Conservation (phyloP, 2,797 vertebrate species). For the Aphelocoma californica region DNA sequence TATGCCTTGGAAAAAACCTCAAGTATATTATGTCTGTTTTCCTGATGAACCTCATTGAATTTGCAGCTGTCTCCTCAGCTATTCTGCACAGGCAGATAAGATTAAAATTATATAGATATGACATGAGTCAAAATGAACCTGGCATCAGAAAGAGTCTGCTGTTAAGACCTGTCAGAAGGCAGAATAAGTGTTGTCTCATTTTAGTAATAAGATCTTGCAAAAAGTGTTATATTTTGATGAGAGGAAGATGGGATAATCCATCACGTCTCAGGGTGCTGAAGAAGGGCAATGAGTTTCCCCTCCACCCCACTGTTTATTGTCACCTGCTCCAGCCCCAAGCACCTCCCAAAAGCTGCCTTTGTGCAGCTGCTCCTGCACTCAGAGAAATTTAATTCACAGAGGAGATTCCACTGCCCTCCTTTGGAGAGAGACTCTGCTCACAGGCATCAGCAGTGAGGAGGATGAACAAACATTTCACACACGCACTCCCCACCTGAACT, state of each 20-base stretch:
- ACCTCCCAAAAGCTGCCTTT: neutral
- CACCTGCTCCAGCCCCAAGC: neutral
- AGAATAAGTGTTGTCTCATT: neutral
- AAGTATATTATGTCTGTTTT: neutral
- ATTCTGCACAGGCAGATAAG: neutral
- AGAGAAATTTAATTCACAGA: neutral
- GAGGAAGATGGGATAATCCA: conserved; percentile 13
- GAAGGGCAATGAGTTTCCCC: neutral
- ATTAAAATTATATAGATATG: neutral
- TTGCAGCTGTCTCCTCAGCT: neutral
- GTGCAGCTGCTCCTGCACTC: neutral
- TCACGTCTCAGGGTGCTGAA: conserved; percentile 12
- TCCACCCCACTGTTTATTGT: neutral
- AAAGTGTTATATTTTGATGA: neutral
- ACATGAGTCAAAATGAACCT: neutral
- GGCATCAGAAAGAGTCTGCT: neutral
- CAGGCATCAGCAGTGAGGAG: neutral
- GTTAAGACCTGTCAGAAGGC: neutral
- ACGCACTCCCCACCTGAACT: fast-evolving
- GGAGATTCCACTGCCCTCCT: neutral
- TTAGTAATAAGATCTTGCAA: neutral
- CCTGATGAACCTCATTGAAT: neutral
- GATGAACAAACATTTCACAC: neutral
- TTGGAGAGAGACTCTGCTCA: neutral
- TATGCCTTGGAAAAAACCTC: neutral